Percentiles rank a stretch among this genome's conserved stretches.
Evolutionary conservation across 53 echinoderm and acorn worm genomes (phyloP).

Genomic region (Stichopus horrens): DNA sequence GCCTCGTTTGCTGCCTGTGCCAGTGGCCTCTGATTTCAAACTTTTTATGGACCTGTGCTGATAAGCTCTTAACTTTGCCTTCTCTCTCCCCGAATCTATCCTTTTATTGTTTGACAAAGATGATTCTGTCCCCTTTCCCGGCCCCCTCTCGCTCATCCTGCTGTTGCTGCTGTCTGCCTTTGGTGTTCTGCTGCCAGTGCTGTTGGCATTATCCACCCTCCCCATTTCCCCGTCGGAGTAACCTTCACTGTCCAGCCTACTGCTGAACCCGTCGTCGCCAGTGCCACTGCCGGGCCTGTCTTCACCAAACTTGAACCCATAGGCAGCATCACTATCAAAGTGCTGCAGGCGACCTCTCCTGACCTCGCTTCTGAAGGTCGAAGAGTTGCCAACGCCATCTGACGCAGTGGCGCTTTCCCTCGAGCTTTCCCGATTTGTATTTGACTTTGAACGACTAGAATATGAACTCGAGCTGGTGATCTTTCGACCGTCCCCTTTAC

Average conservation of each 20-base stretch:
- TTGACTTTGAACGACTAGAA: background rate
- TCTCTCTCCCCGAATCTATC: too few relatives aligned
- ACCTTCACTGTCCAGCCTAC: constrained; percentile 58
- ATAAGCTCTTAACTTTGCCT: too few relatives aligned
- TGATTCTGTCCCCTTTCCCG: too few relatives aligned
- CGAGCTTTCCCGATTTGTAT: background rate
- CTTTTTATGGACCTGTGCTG: too few relatives aligned
- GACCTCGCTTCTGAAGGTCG: background rate
- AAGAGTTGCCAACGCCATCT: background rate
- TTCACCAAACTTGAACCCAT: constrained; percentile 21
- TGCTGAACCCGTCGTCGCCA: constrained; percentile 58
- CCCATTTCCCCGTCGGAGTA: constrained; percentile 43
- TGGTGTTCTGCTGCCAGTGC: background rate
- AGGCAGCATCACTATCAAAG: constrained; percentile 15
- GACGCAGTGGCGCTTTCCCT: too few relatives aligned
- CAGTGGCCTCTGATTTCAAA: too few relatives aligned
- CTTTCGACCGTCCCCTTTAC: too few relatives aligned
- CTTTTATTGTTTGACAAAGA: too few relatives aligned
- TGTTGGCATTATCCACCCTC: background rate
- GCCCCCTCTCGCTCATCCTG: background rate
- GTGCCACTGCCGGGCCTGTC: background rate
- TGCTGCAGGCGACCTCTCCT: background rate
- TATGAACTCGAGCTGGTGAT: background rate
- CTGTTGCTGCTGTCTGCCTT: background rate
- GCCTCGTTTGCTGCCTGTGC: too few relatives aligned